Evolutionary conservation across 2,113 vertebrate genomes (phyloP), one percentile per base, ranked within the genome.

Genomic region (Indicator maculatus): DNA sequence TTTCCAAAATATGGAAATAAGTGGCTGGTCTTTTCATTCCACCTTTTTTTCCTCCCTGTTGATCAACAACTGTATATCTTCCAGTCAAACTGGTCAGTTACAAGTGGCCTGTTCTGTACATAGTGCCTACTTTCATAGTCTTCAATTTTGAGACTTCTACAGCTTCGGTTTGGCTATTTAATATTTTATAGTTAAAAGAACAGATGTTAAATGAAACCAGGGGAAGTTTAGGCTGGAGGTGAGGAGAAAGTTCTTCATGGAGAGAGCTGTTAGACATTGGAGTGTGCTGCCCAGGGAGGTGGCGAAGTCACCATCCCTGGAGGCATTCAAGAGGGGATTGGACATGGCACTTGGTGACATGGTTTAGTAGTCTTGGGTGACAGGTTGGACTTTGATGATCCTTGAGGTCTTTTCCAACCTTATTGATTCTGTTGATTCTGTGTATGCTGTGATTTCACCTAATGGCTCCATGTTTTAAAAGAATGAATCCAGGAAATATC

Each of bases 1-100:
- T 96, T 72, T 76, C 60, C 30, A 73, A 94, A 94, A 83, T 70
- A 86, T n/a, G 63, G 76, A 96, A 97, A 80, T 91, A 93, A 96
- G 45, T 60, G 36, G 31, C 75, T 64, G 15, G 16, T 76, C 15
- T 23, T 61, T 78, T 85, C 24, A 41, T 92, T 85, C 67, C 75
- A 30, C 24, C 4, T 2, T 7, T 58, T 86, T 74, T 71, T 45
- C 20, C 11, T 5, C 47, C 44, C 23, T 76, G 36, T 66, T 90
- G 71, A 86, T 92, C 63, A 69, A 38, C 28, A 85, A 27, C 59
- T 44, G 5, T 7, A 1, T 53, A 56, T 56, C 44, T 78, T 24
- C 60, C 23, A 50, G 19, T 83, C 71, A 91, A 30, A 38, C 44
- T n/a, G 26, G 15, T 41, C n/a, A 39, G 20, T 50, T 80, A 50